phyloP scores from a whole-genome alignment of 2,888 invertebrate species.

The Cenopis cana region DNA sequence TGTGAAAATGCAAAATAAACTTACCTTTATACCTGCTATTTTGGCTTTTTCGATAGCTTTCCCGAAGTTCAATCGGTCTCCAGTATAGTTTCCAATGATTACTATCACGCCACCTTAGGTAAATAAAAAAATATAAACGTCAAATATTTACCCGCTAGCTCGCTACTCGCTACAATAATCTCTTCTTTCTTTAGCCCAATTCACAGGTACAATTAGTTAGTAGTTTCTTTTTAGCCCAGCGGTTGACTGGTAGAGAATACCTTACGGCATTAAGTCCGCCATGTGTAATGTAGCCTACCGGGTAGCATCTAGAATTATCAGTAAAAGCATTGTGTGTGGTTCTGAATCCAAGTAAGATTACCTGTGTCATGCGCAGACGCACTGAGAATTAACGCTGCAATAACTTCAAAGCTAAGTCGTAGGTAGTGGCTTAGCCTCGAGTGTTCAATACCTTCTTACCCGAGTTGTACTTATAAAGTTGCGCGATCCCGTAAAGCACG shows the following conservation, averaged over 20 bases:
- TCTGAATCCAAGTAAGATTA: not conserved
- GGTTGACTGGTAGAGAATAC: too few relatives aligned
- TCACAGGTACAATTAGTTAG: too few relatives aligned
- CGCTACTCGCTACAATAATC: not conserved
- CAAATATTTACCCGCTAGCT: not conserved
- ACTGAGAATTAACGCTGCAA: too few relatives aligned
- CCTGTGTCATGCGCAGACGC: too few relatives aligned
- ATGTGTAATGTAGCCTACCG: too few relatives aligned
- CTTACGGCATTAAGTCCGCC: too few relatives aligned
- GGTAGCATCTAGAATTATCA: too few relatives aligned
- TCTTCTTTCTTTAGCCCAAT: too few relatives aligned
- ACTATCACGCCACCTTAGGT: constrained; percentile 89
- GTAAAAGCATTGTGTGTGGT: not conserved
- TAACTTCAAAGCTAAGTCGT: too few relatives aligned
- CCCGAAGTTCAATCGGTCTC: constrained; percentile 92
- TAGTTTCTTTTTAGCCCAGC: too few relatives aligned
- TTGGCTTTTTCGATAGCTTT: constrained; percentile 91
- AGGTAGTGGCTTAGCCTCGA: too few relatives aligned
- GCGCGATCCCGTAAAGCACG: constrained; percentile 87
- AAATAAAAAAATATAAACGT: constrained; percentile 33
- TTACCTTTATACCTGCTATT: constrained; percentile 83
- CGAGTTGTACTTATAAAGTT: constrained; percentile 83
- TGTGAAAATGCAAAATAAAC: not conserved
- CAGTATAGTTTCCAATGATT: constrained; percentile 91
- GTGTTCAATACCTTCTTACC: constrained; percentile 74